phyloP scores from a whole-genome alignment of 53 echinoderm and acorn worm species.

The Zoroaster sp. region DNA sequence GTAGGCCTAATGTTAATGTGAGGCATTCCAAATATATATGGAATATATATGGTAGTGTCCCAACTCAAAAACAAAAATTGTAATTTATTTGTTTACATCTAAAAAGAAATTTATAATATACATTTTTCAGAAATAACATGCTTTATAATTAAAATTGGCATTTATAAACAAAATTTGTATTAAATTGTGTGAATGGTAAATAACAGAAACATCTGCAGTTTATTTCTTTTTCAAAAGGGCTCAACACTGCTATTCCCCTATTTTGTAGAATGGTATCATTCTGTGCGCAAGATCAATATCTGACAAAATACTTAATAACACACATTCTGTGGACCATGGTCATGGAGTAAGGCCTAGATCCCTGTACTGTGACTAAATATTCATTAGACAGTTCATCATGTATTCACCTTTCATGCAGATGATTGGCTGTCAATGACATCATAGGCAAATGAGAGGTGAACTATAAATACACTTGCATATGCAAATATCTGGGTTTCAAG shows the following conservation, averaged over 20 bases:
- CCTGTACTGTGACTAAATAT: slow-evolving; percentile 4
- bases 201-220: too few species aligned
- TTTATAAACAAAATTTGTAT: too few species aligned
- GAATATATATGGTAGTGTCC: too few species aligned
- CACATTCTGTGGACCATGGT: too few species aligned
- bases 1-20: too few species aligned
- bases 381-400: slow-evolving; percentile 1
- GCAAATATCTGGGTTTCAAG: slow-evolving; percentile 81
- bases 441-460: slow-evolving; percentile 65
- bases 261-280: neutral
- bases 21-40: too few species aligned
- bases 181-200: too few species aligned
- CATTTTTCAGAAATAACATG: too few species aligned
- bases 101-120: neutral
- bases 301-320: neutral
- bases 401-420: neutral
- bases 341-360: neutral
- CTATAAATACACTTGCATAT: slow-evolving; percentile 91
- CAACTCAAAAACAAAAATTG: too few species aligned
- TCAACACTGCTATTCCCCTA: neutral
- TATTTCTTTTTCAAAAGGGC: too few species aligned
- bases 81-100: too few species aligned
- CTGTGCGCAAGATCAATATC: neutral
- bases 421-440: slow-evolving; percentile 64
- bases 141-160: too few species aligned